phyloP scores from a whole-genome alignment of 2,113 vertebrate genomes.

The Bubo bubo region DNA sequence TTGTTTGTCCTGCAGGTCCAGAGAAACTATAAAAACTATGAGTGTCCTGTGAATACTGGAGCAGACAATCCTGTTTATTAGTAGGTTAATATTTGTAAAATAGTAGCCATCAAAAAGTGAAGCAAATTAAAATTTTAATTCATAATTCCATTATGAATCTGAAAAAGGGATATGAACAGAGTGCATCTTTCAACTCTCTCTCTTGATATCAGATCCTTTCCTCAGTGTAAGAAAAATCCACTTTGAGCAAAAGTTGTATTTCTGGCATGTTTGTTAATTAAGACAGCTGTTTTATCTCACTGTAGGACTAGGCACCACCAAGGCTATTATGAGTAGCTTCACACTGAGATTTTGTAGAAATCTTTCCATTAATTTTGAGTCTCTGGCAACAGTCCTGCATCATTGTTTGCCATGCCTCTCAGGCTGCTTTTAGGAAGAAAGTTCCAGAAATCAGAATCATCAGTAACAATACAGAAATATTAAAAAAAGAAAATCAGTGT shows the following conservation, averaged over 20 bases:
- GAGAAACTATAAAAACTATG: background rate
- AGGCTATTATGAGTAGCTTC: background rate
- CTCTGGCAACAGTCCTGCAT: background rate
- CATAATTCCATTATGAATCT: background rate
- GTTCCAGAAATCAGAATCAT: background rate
- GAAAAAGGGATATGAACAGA: background rate
- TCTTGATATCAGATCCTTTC: background rate
- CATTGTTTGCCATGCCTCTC: background rate
- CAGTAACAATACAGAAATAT: background rate
- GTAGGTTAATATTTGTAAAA: background rate
- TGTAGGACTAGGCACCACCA: background rate
- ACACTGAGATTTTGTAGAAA: background rate
- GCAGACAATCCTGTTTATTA: background rate
- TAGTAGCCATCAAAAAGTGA: background rate
- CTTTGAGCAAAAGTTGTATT: background rate
- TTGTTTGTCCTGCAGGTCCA: background rate
- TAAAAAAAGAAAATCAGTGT: background rate
- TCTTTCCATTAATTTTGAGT: background rate
- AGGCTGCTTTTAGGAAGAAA: background rate
- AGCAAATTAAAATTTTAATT: background rate
- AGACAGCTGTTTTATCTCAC: background rate
- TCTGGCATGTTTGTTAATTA: background rate
- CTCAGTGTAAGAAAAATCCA: background rate
- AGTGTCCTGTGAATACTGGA: background rate
- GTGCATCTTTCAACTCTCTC: background rate